Conservation (phyloP, 2,888 invertebrate species). For the Pseudococcus longispinus region DNA sequence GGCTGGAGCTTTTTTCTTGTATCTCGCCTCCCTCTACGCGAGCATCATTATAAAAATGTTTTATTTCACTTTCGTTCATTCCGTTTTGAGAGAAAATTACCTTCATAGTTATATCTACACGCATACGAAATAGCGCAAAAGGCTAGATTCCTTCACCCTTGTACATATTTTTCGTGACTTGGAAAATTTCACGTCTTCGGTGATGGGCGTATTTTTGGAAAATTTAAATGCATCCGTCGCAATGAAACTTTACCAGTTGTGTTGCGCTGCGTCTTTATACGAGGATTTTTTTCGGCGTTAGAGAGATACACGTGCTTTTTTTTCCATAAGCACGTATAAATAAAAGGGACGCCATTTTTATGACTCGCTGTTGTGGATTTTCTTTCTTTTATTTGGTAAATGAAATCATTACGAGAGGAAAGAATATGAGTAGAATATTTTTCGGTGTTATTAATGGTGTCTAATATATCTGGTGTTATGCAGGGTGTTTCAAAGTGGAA, state of each 20-base stretch:
- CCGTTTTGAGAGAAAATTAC: constrained; percentile 29
- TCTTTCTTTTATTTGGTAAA: background rate
- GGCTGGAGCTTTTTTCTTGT: background rate
- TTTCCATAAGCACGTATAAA: background rate
- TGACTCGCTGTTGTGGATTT: background rate
- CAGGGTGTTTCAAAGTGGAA: too few species aligned
- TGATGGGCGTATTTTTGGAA: background rate
- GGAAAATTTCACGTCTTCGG: constrained; percentile 18
- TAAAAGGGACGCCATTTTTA: background rate
- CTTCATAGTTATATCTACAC: constrained; percentile 28
- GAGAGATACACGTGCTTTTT: background rate
- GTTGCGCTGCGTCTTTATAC: background rate
- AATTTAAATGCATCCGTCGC: constrained; percentile 7
- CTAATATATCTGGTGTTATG: too few species aligned
- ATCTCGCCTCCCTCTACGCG: background rate
- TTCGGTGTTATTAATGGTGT: too few species aligned
- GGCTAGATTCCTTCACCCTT: background rate
- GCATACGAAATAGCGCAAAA: constrained; percentile 13
- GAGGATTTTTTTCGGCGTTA: background rate
- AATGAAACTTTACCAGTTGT: background rate
- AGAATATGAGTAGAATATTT: background rate
- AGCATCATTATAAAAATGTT: constrained; percentile 44
- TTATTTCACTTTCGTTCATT: constrained; percentile 39
- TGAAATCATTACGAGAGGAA: background rate
- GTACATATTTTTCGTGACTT: constrained; percentile 27